A percentile compares a stretch with the other conserved stretches of the same genome.
Evolutionary conservation across 2,113 vertebrate species (phyloP).

Genomic region (Eurystomus gularis): DNA sequence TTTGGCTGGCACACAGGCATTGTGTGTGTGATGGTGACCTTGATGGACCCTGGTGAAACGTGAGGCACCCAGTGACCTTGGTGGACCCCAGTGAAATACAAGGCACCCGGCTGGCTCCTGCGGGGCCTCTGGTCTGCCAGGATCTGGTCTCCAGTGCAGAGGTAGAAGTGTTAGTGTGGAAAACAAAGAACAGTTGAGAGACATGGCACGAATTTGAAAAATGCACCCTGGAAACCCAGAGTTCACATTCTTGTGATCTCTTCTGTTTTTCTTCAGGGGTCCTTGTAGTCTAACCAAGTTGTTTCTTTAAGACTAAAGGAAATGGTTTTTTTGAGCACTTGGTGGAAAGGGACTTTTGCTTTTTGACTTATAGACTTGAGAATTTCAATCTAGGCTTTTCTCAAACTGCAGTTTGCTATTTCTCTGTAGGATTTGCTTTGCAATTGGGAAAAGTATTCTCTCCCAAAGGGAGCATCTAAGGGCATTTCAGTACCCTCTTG

Average conservation of each 20-base stretch:
- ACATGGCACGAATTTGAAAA: background rate
- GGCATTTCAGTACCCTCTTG: background rate
- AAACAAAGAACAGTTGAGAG: background rate
- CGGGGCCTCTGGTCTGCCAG: accelerated
- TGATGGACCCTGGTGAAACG: background rate
- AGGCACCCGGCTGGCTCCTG: background rate
- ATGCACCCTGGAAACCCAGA: background rate
- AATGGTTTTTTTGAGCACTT: background rate
- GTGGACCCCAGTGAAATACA: background rate
- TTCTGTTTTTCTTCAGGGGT: background rate
- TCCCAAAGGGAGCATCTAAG: accelerated
- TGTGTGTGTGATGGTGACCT: background rate
- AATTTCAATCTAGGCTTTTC: background rate
- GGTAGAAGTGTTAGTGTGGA: background rate
- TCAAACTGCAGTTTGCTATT: background rate
- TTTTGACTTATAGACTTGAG: background rate
- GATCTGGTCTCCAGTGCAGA: accelerated
- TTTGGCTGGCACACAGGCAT: background rate
- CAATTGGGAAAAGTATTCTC: background rate
- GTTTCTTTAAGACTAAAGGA: background rate
- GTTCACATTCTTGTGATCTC: accelerated
- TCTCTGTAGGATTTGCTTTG: background rate
- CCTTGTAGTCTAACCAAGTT: background rate
- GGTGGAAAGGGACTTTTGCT: background rate
- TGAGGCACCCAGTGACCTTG: background rate